A percentile compares a stretch with the other conserved stretches of the same genome.
Conservation (phyloP, 2,797 vertebrate species). For the Cossypha polioptera region DNA sequence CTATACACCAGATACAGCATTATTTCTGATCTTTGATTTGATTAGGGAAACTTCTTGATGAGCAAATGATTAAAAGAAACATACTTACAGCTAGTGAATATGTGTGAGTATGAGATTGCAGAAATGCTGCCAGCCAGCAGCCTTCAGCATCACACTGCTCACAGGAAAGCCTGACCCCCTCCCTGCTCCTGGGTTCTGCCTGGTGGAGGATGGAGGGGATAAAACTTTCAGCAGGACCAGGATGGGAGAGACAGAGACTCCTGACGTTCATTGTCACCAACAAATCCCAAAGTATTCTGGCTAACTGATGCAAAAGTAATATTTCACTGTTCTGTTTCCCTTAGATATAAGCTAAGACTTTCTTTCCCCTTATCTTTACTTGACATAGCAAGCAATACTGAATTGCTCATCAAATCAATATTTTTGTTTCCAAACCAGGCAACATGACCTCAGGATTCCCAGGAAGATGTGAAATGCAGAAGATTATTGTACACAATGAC, state of each 20-base stretch:
- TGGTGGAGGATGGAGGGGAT: background rate
- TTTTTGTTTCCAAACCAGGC: background rate
- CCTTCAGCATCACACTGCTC: background rate
- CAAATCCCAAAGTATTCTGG: background rate
- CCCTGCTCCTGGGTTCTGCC: background rate
- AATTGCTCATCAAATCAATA: background rate
- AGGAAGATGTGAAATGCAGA: background rate
- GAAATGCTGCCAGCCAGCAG: background rate
- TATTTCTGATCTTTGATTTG: background rate
- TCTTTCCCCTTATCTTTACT: background rate
- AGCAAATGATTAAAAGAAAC: background rate
- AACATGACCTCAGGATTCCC: background rate
- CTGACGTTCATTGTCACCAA: background rate
- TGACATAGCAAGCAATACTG: background rate
- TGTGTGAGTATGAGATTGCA: background rate
- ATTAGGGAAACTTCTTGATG: background rate
- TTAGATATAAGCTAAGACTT: background rate
- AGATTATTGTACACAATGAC: background rate
- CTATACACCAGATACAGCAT: background rate
- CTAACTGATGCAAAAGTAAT: background rate
- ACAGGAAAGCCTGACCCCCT: background rate
- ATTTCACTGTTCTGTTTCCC: background rate
- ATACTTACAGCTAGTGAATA: background rate
- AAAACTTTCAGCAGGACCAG: background rate
- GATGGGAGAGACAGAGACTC: background rate